phyloP scores from a whole-genome alignment of 2,113 vertebrate species.

The Kobus ellipsiprymnus region DNA sequence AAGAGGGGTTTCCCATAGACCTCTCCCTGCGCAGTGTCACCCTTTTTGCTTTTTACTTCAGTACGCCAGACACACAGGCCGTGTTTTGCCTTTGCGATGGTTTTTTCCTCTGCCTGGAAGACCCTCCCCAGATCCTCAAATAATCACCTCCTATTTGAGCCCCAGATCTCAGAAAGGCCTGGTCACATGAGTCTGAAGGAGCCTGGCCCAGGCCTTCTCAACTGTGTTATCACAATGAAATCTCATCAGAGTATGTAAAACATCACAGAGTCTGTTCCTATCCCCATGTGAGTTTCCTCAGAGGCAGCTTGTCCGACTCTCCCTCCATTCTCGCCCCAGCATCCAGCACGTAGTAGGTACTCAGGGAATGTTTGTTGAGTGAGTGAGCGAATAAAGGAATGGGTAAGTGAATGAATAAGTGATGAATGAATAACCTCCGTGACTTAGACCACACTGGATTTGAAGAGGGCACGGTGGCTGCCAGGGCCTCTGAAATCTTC shows the following conservation, averaged over 20 bases:
- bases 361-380: not conserved
- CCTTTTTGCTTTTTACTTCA: accelerated
- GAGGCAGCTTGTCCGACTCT: not conserved
- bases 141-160: accelerated
- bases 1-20: not conserved
- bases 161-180: not conserved
- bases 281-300: not conserved
- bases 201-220: not conserved
- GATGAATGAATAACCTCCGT: accelerated
- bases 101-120: not conserved
- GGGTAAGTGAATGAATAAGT: too few species aligned
- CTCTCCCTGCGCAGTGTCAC: not conserved
- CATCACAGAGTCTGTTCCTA: accelerated
- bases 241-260: not conserved
- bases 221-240: not conserved
- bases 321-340: not conserved
- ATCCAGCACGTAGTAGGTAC: not conserved
- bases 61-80: accelerated
- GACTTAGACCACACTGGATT: accelerated
- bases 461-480: too few species aligned
- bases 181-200: not conserved
- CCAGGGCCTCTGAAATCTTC: not conserved
- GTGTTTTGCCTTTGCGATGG: not conserved
- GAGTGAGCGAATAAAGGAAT: not conserved
- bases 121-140: not conserved